Evolutionary conservation across 2,888 invertebrate genomes (phyloP).

Genomic region (Polydrusus cervinus): DNA sequence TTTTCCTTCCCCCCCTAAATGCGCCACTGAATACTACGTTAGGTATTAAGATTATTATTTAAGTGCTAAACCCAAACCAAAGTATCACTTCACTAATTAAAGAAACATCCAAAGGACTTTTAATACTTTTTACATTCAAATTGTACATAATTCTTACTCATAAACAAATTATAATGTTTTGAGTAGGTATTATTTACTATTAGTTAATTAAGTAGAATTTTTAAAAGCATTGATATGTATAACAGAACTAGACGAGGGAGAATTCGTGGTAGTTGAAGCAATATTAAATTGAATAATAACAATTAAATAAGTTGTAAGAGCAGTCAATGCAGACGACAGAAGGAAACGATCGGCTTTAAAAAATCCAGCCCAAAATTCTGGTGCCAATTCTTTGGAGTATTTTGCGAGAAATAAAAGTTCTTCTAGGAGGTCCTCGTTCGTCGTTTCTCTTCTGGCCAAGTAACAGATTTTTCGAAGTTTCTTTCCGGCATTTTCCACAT

Average conservation of each 20-base stretch:
- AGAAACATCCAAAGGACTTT: too few relatives aligned
- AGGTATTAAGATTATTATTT: too few relatives aligned
- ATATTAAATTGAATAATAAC: conserved; percentile 51
- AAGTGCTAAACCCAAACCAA: too few relatives aligned
- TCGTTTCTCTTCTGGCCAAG: conserved; percentile 10
- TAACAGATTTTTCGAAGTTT: conserved; percentile 33
- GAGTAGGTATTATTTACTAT: too few relatives aligned
- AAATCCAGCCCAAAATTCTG: conserved; percentile 48
- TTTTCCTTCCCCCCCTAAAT: too few relatives aligned
- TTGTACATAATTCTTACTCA: too few relatives aligned
- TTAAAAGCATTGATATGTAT: neutral
- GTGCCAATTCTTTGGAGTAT: conserved; percentile 49
- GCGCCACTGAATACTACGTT: too few relatives aligned
- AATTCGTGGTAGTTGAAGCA: conserved; percentile 3
- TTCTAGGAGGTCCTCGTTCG: conserved; percentile 31
- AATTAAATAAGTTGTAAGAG: conserved; percentile 50
- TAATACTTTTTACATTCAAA: too few relatives aligned
- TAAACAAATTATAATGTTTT: too few relatives aligned
- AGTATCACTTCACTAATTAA: too few relatives aligned
- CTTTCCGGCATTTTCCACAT: conserved; percentile 33
- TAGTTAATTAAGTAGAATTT: neutral
- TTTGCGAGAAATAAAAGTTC: conserved; percentile 45
- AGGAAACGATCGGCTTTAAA: conserved; percentile 50
- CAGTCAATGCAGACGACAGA: conserved; percentile 42
- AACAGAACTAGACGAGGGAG: neutral